phyloP scores from a whole-genome alignment of 2,797 vertebrate species.

The Trachops cirrhosus region DNA sequence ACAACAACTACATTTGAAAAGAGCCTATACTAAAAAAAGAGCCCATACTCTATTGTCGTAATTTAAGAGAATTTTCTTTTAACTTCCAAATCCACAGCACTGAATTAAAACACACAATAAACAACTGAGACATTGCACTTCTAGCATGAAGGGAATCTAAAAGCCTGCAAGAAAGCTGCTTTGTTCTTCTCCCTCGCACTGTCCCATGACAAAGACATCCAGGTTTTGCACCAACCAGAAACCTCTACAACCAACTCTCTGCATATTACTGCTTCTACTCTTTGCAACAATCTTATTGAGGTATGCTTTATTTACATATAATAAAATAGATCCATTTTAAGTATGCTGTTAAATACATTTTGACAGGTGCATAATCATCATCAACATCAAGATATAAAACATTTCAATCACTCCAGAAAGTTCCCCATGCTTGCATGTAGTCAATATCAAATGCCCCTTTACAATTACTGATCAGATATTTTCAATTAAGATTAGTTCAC shows the following conservation, averaged over 20 bases:
- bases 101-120: not conserved
- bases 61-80: not conserved
- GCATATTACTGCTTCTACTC: not conserved
- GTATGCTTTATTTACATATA: not conserved
- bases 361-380: not conserved
- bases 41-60: not conserved
- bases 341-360: not conserved
- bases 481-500: not conserved
- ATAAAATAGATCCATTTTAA: not conserved
- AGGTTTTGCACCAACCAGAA: not conserved
- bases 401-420: not conserved
- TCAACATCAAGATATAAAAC: not conserved
- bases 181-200: not conserved
- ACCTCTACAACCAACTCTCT: not conserved
- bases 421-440: not conserved
- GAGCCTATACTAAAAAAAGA: not conserved
- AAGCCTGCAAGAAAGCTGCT: not conserved
- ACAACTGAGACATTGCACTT: not conserved
- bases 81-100: not conserved
- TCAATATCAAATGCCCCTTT: not conserved
- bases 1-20: not conserved
- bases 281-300: not conserved
- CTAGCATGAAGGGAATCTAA: not conserved
- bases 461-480: not conserved
- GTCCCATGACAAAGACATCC: not conserved